Percentiles rank a stretch among this genome's conserved stretches.
phyloP scores from a whole-genome alignment of 2,888 invertebrate genomes.

The Pyrochroa serraticornis region DNA sequence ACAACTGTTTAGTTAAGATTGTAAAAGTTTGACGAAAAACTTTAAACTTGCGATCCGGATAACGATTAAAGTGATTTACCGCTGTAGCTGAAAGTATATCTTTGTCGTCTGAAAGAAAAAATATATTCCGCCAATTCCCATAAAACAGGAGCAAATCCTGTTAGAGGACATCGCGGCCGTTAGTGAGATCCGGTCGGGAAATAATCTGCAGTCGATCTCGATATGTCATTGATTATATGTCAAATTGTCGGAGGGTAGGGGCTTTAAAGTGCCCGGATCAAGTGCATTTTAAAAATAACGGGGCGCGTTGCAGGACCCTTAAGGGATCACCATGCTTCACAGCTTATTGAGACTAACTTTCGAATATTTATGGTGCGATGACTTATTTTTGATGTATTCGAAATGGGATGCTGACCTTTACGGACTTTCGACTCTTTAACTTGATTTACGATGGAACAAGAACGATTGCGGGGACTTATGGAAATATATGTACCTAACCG shows the following conservation, averaged over 20 bases:
- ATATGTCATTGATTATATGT: constrained; percentile 36
- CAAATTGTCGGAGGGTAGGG: constrained; percentile 28
- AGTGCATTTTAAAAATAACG: constrained; percentile 36
- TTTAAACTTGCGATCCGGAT: too few relatives aligned
- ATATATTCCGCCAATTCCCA: too few relatives aligned
- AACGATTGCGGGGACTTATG: constrained; percentile 21
- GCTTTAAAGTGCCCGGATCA: constrained; percentile 35
- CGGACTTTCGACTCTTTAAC: constrained; percentile 7
- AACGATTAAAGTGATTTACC: too few relatives aligned
- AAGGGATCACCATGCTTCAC: constrained; percentile 33
- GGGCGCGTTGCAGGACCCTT: constrained; percentile 27
- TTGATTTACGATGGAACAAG: constrained; percentile 18
- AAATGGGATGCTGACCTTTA: background rate
- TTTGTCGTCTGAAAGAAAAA: too few relatives aligned
- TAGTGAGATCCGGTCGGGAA: too few relatives aligned
- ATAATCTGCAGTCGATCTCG: constrained; percentile 22
- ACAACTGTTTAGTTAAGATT: too few relatives aligned
- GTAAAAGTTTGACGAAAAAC: too few relatives aligned
- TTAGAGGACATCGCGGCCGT: too few relatives aligned
- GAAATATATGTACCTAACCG: constrained; percentile 18
- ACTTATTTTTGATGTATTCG: constrained; percentile 12
- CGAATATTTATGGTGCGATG: constrained; percentile 14
- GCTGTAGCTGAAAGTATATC: too few relatives aligned
- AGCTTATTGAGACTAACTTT: constrained; percentile 31
- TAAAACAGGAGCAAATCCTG: too few relatives aligned